Conservation (phyloP, 2,888 invertebrate species). For the Drosophila basisetae region DNA sequence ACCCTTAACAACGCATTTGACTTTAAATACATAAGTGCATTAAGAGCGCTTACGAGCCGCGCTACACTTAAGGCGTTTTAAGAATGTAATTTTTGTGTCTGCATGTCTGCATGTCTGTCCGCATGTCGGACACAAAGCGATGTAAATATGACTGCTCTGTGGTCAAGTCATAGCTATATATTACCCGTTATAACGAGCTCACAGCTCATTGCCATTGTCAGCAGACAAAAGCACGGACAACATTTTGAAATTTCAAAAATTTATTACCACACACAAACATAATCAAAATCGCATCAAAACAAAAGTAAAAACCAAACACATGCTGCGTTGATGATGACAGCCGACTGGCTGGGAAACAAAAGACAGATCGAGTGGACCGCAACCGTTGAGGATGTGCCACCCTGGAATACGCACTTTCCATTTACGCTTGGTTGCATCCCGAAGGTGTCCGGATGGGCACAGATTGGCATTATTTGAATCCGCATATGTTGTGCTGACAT, state of each 20-base stretch:
- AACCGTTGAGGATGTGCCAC: constrained; percentile 39
- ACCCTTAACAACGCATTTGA: constrained; percentile 16
- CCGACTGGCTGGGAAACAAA: constrained; percentile 38
- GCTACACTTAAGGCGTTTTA: constrained; percentile 30
- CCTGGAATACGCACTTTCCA: constrained; percentile 25
- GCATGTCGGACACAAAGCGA: background rate
- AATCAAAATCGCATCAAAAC: constrained; percentile 78
- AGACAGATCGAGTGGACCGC: constrained; percentile 41
- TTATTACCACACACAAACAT: constrained; percentile 76
- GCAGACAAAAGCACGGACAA: constrained; percentile 36
- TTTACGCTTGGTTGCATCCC: constrained; percentile 49
- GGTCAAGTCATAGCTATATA: constrained; percentile 46
- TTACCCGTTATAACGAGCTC: constrained; percentile 49
- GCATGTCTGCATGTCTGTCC: background rate
- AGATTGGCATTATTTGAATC: constrained; percentile 66
- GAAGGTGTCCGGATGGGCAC: constrained; percentile 47
- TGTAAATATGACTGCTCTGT: background rate
- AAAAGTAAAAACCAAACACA: constrained; percentile 47
- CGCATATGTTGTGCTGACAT: constrained; percentile 59
- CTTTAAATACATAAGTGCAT: constrained; percentile 52
- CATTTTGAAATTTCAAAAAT: constrained; percentile 51
- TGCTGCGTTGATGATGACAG: constrained; percentile 63
- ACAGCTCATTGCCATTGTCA: constrained; percentile 37
- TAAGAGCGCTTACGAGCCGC: constrained; percentile 31
- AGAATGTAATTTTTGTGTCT: constrained; percentile 33